phyloP scores from a whole-genome alignment of 2,888 invertebrate species.

The Drosophila pseudotalamancana region DNA sequence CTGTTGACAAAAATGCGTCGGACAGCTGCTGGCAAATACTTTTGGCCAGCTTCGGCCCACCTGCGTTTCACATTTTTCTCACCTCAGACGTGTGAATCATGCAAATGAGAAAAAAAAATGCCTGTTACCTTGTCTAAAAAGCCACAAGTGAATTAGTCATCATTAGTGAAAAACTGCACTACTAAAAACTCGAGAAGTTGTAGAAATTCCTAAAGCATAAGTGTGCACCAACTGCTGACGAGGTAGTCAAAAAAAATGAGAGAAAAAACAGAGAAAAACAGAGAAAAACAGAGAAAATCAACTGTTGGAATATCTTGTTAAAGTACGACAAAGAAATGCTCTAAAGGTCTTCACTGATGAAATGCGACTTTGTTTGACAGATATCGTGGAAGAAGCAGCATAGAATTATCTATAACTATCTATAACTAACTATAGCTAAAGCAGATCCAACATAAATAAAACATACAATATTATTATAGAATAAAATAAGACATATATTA shows the following conservation, averaged over 20 bases:
- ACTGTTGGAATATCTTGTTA: not conserved
- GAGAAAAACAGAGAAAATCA: not conserved
- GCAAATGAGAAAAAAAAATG: slow-evolving; percentile 42
- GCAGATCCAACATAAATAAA: too few species aligned
- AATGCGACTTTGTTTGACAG: too few species aligned
- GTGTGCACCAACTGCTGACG: slow-evolving; percentile 44
- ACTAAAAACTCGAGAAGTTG: slow-evolving; percentile 48
- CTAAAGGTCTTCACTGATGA: slow-evolving; percentile 19
- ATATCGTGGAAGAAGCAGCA: too few species aligned
- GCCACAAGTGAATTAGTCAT: slow-evolving; percentile 67
- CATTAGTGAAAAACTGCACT: slow-evolving; percentile 68
- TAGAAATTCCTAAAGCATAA: slow-evolving; percentile 71
- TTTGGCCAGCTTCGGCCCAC: slow-evolving; percentile 25
- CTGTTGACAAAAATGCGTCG: not conserved
- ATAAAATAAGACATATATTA: too few species aligned
- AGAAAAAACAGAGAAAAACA: too few species aligned
- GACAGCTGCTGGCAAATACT: slow-evolving; percentile 21
- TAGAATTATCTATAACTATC: too few species aligned
- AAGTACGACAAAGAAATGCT: slow-evolving; percentile 11
- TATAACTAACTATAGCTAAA: too few species aligned
- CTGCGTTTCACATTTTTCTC: slow-evolving; percentile 59
- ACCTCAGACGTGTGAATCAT: slow-evolving; percentile 66
- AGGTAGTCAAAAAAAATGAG: slow-evolving; percentile 27
- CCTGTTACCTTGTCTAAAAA: slow-evolving; percentile 29
- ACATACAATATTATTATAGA: too few species aligned